A percentile compares a stretch with the other conserved stretches of the same genome.
These are phyloP conservation scores for Corythaeola cristata DNA, from an alignment of 2,113 vertebrate species.

Conservation along the genomic window DNA sequence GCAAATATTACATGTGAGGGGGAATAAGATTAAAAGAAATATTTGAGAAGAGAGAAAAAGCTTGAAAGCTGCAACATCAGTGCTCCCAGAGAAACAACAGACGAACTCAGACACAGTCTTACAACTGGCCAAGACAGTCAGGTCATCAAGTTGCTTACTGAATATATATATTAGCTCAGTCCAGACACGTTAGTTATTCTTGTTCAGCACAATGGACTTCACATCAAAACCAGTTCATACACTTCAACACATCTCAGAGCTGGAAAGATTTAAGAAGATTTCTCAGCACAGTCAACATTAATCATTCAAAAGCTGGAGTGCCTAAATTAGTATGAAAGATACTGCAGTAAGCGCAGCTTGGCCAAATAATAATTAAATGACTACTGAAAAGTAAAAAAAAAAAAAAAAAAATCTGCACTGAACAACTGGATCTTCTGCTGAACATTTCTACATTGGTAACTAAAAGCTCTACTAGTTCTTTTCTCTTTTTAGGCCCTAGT, in stretches of 20 bases:
- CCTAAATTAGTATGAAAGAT: constrained; percentile 10
- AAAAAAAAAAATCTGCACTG: neutral
- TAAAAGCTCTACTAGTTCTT: neutral
- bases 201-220: neutral
- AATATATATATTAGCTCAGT: neutral
- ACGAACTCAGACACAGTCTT: neutral
- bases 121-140: neutral
- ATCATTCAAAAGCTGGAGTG: constrained; percentile 28
- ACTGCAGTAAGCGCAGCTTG: neutral
- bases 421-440: neutral
- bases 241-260: neutral
- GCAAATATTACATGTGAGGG: neutral
- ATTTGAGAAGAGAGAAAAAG: neutral
- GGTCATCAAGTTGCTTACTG: neutral
- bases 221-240: neutral
- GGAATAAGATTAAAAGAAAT: neutral
- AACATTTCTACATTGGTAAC: neutral
- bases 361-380: constrained; percentile 52
- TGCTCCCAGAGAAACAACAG: neutral
- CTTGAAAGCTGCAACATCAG: neutral
- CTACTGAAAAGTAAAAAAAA: neutral
- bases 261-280: neutral
- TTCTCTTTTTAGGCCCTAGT: neutral
- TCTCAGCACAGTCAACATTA: constrained; percentile 3
- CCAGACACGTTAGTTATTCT: neutral